Evolutionary conservation across 2,888 invertebrate genomes (phyloP).

Genomic region (Drosophila eohydei): DNA sequence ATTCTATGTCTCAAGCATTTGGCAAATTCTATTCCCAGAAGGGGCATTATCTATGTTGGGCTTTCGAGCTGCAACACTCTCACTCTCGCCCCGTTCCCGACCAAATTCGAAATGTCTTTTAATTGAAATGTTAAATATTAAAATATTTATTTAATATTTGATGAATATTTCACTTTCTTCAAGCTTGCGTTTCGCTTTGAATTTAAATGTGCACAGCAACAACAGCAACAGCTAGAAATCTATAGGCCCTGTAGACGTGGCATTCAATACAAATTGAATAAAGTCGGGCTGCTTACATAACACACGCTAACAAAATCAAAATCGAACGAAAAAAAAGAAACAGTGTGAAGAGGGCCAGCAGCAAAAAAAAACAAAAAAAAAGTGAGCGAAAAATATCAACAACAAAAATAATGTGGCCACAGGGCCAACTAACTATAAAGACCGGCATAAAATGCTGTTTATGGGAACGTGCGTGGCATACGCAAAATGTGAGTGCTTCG

Average conservation of each 20-base stretch:
- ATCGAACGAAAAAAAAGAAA: not conserved
- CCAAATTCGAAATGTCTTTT: not conserved
- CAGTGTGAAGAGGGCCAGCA: not conserved
- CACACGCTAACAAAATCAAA: slow-evolving; percentile 2
- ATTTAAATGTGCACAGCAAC: slow-evolving; percentile 27
- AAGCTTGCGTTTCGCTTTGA: slow-evolving; percentile 10
- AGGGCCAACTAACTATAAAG: slow-evolving; percentile 62
- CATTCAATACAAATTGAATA: slow-evolving; percentile 65
- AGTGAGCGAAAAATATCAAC: slow-evolving; percentile 3
- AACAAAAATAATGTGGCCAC: slow-evolving; percentile 16
- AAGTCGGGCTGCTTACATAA: slow-evolving; percentile 63
- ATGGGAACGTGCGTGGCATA: slow-evolving; percentile 62
- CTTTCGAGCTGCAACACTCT: not conserved
- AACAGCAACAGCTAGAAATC: not conserved
- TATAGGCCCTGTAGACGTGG: slow-evolving; percentile 11
- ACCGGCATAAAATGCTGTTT: slow-evolving; percentile 68
- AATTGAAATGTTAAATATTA: slow-evolving; percentile 10
- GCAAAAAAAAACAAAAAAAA: not conserved
- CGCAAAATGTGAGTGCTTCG: slow-evolving; percentile 7
- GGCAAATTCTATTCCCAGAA: not conserved
- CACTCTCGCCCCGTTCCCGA: not conserved
- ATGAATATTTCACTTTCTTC: slow-evolving; percentile 41
- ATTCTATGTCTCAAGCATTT: not conserved
- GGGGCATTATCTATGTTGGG: not conserved
- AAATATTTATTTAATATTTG: slow-evolving; percentile 6